These are phyloP conservation scores for Eunapius fragilis DNA, from an alignment of 37 sponge, comb jelly and placozoan genomes.

Conservation along the genomic window DNA sequence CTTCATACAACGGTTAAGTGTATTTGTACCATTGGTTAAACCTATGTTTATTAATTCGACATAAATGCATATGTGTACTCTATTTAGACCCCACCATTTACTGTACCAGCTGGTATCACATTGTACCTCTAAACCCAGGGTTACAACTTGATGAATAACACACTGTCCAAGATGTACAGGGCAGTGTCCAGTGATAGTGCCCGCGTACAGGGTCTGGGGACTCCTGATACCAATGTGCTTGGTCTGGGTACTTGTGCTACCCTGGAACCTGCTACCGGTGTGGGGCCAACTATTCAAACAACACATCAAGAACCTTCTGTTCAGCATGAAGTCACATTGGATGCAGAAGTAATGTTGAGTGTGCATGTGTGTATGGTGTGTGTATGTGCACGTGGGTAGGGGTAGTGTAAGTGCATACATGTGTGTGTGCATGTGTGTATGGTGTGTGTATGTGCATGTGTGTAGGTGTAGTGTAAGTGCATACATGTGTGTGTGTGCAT, in stretches of 20 bases:
- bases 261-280: not conserved
- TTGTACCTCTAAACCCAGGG: not conserved
- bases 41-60: not conserved
- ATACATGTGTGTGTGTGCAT: too few species aligned
- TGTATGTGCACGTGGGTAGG: too few species aligned
- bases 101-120: too few species aligned
- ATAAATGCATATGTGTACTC: too few species aligned
- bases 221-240: not conserved
- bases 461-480: too few species aligned
- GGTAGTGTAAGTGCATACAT: too few species aligned
- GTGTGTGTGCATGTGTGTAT: too few species aligned
- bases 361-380: too few species aligned
- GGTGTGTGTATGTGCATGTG: too few species aligned
- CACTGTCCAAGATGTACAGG: slow-evolving; percentile 20
- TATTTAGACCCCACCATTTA: too few species aligned
- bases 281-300: not conserved
- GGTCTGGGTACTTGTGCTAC: not conserved
- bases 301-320: too few species aligned
- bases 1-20: too few species aligned
- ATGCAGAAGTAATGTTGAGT: not conserved
- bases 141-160: slow-evolving; percentile 36
- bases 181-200: not conserved
- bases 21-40: not conserved
- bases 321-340: not conserved
- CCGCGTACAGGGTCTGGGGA: not conserved